Evolutionary conservation across 2,888 invertebrate species (phyloP), one percentile per base, ranked within the genome.

Genomic region (Drosophila anceps): DNA sequence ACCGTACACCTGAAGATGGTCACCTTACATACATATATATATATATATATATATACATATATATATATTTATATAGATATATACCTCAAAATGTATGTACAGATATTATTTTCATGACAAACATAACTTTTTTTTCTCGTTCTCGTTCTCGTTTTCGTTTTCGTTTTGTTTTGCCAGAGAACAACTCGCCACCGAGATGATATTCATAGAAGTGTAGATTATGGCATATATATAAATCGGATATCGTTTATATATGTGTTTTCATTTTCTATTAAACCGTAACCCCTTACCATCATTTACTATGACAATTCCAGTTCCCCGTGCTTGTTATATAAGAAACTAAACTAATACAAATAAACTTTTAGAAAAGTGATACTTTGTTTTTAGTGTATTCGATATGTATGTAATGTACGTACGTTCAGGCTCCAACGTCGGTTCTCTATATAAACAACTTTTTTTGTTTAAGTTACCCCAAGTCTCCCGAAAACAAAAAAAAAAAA

Each of bases 181-280:
- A 87, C 72, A 87, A 87, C 90, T 84, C 90, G 84, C 88, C 84
- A 84, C 88, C 85, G 84, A 84, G 84, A 87, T 84, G 77, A 88
- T 84, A 87, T 84, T 79, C 82, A 76, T 88, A 78, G 61, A 68
- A 64, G 63, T 81, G 59, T 86, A 88, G 87, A 73, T 50, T 76
- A 64, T 64, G 31, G 65, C 60, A 63, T 57, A 76, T 53, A 69
- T 41, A 60, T 31, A 43, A 18, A 18, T 41, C 44, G 43, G 10
- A 54, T 29, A 29, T 31, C 48, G 39, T 53, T 67, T 63, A 62
- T 60, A 73, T 69, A 64, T 69, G 3, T 27, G 20, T 29, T 81
- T 55, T 67, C 76, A 73, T 84, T 88, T 69, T 81, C 68, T 48
- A 73, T 59, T 60, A 70, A 64, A 69, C 37, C 58, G 54, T 61